These are phyloP conservation scores for Vanessa tameamea DNA, from an alignment of 1,140 invertebrate species.

Conservation along the genomic window DNA sequence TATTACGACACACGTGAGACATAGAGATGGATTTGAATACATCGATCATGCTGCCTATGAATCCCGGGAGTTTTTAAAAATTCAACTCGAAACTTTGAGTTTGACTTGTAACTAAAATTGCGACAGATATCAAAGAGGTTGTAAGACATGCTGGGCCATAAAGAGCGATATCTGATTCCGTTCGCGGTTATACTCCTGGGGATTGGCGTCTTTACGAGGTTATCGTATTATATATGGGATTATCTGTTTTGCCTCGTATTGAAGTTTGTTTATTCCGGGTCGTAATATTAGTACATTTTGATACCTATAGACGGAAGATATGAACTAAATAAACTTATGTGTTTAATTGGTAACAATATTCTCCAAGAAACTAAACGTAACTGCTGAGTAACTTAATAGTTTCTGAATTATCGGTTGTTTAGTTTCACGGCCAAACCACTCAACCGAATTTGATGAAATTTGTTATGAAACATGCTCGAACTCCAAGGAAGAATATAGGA, in stretches of 20 bases:
- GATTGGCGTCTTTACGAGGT: not conserved
- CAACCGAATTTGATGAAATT: too few relatives aligned
- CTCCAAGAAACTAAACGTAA: too few relatives aligned
- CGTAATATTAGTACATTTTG: not conserved
- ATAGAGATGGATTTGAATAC: not conserved
- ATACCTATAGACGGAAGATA: not conserved
- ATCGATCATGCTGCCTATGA: not conserved
- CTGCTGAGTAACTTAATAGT: too few relatives aligned
- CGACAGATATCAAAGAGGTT: slow-evolving; percentile 10
- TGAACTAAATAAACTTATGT: too few relatives aligned
- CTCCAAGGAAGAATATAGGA: too few relatives aligned
- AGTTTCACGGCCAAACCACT: too few relatives aligned
- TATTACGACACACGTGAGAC: too few relatives aligned
- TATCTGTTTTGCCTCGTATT: not conserved
- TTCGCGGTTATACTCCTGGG: slow-evolving; percentile 7
- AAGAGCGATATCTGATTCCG: slow-evolving; percentile 19
- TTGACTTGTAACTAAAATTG: slow-evolving; percentile 1
- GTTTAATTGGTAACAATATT: too few relatives aligned
- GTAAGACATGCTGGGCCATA: slow-evolving; percentile 3
- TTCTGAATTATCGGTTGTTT: too few relatives aligned
- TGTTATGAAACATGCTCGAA: too few relatives aligned
- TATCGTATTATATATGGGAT: not conserved
- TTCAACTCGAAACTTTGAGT: not conserved
- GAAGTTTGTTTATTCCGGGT: not conserved
- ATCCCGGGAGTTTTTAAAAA: not conserved